A percentile compares a stretch with the other conserved stretches of the same genome.
These are phyloP conservation scores for Oriolus oriolus DNA, from an alignment of 2,113 vertebrate genomes.

Conservation along the genomic window DNA sequence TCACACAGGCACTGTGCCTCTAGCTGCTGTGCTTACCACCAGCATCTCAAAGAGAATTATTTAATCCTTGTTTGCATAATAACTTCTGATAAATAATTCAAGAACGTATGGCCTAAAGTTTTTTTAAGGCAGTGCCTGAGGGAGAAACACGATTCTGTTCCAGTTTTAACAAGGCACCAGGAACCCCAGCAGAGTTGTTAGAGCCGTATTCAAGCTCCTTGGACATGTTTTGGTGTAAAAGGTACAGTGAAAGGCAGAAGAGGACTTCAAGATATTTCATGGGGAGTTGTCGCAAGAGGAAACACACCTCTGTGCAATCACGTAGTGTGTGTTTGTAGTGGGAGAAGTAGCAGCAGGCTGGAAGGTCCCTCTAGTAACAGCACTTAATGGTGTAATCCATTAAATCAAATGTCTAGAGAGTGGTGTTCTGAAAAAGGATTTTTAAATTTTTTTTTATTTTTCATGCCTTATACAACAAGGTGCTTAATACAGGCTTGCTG, in stretches of 20 bases:
- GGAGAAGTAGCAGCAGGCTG: constrained; percentile 6
- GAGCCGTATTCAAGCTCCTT: background rate
- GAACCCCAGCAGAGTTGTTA: constrained; percentile 44
- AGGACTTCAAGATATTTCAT: constrained; percentile 3
- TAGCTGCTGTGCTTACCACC: constrained; percentile 49
- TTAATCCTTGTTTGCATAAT: constrained; percentile 79
- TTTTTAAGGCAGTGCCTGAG: constrained; percentile 57
- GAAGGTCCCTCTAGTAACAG: background rate
- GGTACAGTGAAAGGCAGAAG: background rate
- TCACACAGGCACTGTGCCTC: constrained; percentile 35
- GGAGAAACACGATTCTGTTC: constrained; percentile 57
- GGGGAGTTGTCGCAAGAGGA: background rate
- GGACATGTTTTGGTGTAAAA: constrained; percentile 32
- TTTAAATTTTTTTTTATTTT: background rate
- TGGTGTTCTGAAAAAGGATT: background rate
- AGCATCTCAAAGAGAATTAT: constrained; percentile 82
- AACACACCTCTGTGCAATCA: background rate
- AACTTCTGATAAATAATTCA: constrained; percentile 75
- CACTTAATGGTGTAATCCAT: constrained; percentile 6
- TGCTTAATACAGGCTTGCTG: background rate
- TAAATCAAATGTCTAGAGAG: constrained; percentile 6
- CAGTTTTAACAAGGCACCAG: constrained; percentile 43
- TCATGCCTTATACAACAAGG: background rate
- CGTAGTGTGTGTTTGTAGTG: background rate
- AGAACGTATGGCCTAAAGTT: constrained; percentile 41